These are phyloP conservation scores for Bellardia pandia DNA, from an alignment of 2,888 invertebrate genomes.

Conservation along the genomic window DNA sequence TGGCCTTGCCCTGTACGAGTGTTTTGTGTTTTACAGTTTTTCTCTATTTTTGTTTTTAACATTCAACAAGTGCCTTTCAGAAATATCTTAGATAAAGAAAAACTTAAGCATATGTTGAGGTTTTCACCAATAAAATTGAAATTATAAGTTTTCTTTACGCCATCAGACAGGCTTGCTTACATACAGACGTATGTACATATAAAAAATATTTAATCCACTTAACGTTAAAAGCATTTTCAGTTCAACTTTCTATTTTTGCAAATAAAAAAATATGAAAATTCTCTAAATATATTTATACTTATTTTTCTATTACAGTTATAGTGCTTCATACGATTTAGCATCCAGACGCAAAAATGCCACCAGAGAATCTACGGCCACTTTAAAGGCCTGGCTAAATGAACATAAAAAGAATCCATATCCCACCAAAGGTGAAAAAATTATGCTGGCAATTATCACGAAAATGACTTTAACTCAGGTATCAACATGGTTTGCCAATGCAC, in stretches of 20 bases:
- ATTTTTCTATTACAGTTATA: slow-evolving; percentile 87
- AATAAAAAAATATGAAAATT: background rate
- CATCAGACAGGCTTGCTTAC: no score
- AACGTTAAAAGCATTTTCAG: slow-evolving; percentile 61
- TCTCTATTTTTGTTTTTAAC: slow-evolving; percentile 15
- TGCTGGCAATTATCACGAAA: slow-evolving; percentile 97
- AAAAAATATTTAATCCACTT: slow-evolving; percentile 65
- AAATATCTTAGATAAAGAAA: slow-evolving; percentile 56
- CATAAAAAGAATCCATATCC: slow-evolving; percentile 98
- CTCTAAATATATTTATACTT: slow-evolving; percentile 30
- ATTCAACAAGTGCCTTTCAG: slow-evolving; percentile 62
- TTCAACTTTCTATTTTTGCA: slow-evolving; percentile 44
- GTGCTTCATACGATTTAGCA: slow-evolving; percentile 96
- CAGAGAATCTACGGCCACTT: slow-evolving; percentile 97
- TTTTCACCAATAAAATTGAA: slow-evolving; percentile 27
- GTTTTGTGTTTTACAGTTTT: slow-evolving; percentile 27
- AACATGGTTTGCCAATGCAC: slow-evolving; percentile 98
- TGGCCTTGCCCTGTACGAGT: background rate
- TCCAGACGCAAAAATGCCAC: slow-evolving; percentile 98
- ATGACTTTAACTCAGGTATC: slow-evolving; percentile 98
- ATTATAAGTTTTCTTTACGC: slow-evolving; percentile 33
- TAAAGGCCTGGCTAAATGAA: slow-evolving; percentile 98
- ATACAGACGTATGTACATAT: background rate
- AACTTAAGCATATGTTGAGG: slow-evolving; percentile 45
- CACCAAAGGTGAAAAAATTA: slow-evolving; percentile 97